These are phyloP conservation scores for Glaucopsyche alexis DNA, from an alignment of 2,888 invertebrate genomes.

Conservation along the genomic window DNA sequence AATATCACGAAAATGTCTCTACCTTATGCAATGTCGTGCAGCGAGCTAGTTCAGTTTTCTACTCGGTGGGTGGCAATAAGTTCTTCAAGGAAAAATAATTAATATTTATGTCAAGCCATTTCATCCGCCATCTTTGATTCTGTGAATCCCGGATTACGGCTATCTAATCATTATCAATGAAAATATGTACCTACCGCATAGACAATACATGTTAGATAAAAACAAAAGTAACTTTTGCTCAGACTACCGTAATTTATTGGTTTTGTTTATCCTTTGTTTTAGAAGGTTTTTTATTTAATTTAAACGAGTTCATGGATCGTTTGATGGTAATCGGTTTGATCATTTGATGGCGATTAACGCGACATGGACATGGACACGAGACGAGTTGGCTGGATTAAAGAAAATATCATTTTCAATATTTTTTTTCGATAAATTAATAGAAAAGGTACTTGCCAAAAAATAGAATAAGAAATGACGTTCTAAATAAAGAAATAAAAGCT, in stretches of 20 bases:
- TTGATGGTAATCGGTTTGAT: no score
- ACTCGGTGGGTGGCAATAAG: neutral
- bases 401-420: no score
- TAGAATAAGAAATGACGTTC: neutral
- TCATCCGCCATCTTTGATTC: neutral
- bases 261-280: no score
- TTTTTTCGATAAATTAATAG: no score
- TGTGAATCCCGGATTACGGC: neutral
- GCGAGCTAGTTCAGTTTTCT: neutral
- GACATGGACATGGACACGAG: no score
- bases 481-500: slow-evolving; percentile 21
- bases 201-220: no score
- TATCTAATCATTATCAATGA: neutral
- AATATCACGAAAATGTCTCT: neutral
- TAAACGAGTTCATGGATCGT: no score
- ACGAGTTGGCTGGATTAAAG: no score
- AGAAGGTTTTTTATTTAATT: no score
- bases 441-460: neutral
- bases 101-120: neutral
- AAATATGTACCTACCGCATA: neutral
- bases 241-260: no score
- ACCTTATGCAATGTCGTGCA: neutral
- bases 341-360: no score
- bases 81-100: neutral
- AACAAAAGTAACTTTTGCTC: no score